Evolutionary conservation across 2,797 vertebrate species (phyloP).

Genomic region (Helostoma temminkii): DNA sequence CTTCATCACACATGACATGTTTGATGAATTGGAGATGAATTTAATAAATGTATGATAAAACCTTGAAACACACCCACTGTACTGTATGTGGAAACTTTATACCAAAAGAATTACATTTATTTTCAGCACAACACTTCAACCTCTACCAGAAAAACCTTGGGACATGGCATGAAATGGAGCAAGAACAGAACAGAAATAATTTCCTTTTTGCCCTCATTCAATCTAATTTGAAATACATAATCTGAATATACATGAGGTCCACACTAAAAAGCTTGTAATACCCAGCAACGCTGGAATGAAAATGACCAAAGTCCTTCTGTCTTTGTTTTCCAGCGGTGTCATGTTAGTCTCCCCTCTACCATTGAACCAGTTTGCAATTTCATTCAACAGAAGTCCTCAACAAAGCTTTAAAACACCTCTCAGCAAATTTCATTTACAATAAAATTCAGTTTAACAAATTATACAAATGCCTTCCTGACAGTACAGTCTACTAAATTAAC

Average conservation of each 20-base stretch:
- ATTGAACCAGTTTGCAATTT: conserved; percentile 16
- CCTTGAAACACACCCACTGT: background rate
- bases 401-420: conserved; percentile 38
- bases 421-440: conserved; percentile 40
- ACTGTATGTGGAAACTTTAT: background rate
- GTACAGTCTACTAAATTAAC: conserved; percentile 55
- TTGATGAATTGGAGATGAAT: background rate
- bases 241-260: conserved; percentile 31
- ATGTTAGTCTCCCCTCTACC: conserved; percentile 28
- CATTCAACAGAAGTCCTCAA: conserved; percentile 29
- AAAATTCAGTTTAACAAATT: conserved; percentile 55
- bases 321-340: conserved; percentile 8
- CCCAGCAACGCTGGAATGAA: conserved; percentile 14
- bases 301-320: conserved; percentile 26
- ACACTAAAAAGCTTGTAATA: conserved; percentile 15
- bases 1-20: background rate
- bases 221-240: conserved; percentile 26
- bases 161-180: background rate
- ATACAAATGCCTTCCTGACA: conserved; percentile 43
- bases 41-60: background rate
- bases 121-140: conserved; percentile 7
- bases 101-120: background rate
- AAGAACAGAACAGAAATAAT: conserved; percentile 7
- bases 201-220: conserved; percentile 9
- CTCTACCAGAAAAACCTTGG: conserved; percentile 20